These are phyloP conservation scores for Eidolon dupreanum DNA, from an alignment of 2,797 vertebrate genomes.

Conservation along the genomic window DNA sequence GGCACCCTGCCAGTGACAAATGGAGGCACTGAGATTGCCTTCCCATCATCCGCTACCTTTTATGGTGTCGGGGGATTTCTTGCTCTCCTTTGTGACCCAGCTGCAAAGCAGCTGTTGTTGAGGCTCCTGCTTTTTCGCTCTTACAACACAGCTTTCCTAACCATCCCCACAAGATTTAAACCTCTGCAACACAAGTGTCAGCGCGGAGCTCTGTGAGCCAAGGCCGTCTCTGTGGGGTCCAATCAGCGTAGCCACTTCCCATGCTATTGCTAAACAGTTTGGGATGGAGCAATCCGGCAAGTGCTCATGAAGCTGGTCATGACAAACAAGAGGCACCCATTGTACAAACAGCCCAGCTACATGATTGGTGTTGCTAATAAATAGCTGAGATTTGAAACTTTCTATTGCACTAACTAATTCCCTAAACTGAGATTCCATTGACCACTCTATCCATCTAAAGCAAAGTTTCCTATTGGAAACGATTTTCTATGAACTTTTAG, in stretches of 20 bases:
- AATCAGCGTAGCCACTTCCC: not conserved
- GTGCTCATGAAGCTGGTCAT: not conserved
- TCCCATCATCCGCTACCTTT: conserved; percentile 74
- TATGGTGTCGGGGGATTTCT: conserved; percentile 69
- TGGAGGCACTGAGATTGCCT: conserved; percentile 58
- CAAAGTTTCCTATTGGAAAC: not conserved
- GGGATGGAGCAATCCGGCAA: not conserved
- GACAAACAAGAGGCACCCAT: not conserved
- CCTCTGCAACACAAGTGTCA: conserved; percentile 50
- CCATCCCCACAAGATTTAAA: not conserved
- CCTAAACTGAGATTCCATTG: not conserved
- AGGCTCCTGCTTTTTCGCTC: conserved; percentile 51
- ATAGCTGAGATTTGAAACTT: not conserved
- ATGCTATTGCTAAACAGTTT: not conserved
- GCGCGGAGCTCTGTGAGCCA: not conserved
- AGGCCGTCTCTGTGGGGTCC: not conserved
- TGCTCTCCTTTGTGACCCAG: conserved; percentile 71
- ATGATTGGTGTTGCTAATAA: not conserved
- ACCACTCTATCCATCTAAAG: not conserved
- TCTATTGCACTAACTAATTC: not conserved
- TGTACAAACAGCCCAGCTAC: not conserved
- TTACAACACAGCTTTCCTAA: conserved; percentile 22
- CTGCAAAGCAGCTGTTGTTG: conserved; percentile 77
- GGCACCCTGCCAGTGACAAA: conserved; percentile 76
- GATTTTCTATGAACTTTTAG: not conserved